Percentiles rank a stretch among this genome's conserved stretches.
phyloP scores from a whole-genome alignment of 2,113 vertebrate genomes.

The Pterocles burchelli region DNA sequence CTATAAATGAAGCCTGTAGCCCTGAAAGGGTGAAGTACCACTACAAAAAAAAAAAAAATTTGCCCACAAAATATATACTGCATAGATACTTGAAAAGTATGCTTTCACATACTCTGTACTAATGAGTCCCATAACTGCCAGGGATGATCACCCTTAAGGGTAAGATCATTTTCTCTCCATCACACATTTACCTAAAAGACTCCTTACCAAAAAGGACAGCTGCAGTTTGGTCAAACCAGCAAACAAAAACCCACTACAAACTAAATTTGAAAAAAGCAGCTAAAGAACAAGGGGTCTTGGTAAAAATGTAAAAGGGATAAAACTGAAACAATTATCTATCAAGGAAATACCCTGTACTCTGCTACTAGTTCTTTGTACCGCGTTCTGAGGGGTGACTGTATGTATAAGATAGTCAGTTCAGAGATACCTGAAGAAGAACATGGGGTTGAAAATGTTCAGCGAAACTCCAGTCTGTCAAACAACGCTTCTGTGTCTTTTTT shows the following conservation, averaged over 20 bases:
- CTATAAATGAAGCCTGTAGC: background rate
- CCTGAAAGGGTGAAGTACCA: background rate
- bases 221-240: background rate
- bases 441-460: constrained; percentile 81
- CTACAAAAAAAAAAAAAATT: background rate
- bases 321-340: background rate
- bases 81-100: background rate
- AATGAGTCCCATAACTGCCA: background rate
- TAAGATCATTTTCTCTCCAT: background rate
- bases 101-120: background rate
- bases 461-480: constrained; percentile 84
- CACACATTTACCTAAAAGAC: background rate
- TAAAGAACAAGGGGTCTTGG: background rate
- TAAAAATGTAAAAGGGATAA: background rate
- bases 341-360: background rate
- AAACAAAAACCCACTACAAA: background rate
- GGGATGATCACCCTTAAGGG: background rate
- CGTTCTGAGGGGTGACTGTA: background rate
- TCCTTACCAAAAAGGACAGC: background rate
- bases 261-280: background rate
- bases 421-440: constrained; percentile 86
- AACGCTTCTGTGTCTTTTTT: constrained; percentile 78
- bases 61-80: background rate
- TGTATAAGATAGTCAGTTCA: background rate
- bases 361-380: background rate